A percentile compares a stretch with the other conserved stretches of the same genome.
Conservation (phyloP, 1,140 invertebrate genomes). For the Pomacea maculata region DNA sequence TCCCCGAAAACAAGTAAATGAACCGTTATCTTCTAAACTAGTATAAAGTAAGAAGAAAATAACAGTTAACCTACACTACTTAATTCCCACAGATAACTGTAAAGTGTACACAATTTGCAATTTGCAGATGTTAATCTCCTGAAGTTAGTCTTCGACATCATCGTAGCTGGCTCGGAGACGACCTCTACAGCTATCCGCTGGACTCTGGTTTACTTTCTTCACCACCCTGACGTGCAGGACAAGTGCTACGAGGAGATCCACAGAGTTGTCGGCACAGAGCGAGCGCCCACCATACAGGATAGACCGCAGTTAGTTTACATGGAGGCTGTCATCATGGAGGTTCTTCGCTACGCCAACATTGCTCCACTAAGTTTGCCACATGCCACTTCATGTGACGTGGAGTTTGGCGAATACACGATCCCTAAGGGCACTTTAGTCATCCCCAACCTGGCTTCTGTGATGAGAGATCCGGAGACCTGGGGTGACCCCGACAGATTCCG, state of each 20-base stretch:
- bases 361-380: conserved; percentile 63
- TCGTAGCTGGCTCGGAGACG: conserved; percentile 54
- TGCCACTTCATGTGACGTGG: conserved; percentile 47
- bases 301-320: conserved; percentile 45
- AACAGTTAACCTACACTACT: too few species aligned
- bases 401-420: conserved; percentile 54
- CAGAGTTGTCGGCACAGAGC: conserved; percentile 72
- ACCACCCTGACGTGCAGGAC: conserved; percentile 38
- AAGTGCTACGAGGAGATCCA: conserved; percentile 25
- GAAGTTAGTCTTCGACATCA: conserved; percentile 35
- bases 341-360: conserved; percentile 58
- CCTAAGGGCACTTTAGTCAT: conserved; percentile 8
- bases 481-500: conserved; percentile 26
- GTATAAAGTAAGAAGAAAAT: too few species aligned
- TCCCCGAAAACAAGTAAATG: too few species aligned
- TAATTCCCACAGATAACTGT: too few species aligned
- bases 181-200: conserved; percentile 44
- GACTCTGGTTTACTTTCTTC: conserved; percentile 42
- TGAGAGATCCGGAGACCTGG: conserved; percentile 10
- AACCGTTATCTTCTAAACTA: too few species aligned
- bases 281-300: conserved; percentile 83
- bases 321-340: conserved; percentile 56
- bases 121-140: conserved; percentile 79
- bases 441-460: neutral
- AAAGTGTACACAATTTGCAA: too few species aligned